Evolutionary conservation across 53 echinoderm and acorn worm genomes (phyloP).

Genomic region (Astropecten irregularis): DNA sequence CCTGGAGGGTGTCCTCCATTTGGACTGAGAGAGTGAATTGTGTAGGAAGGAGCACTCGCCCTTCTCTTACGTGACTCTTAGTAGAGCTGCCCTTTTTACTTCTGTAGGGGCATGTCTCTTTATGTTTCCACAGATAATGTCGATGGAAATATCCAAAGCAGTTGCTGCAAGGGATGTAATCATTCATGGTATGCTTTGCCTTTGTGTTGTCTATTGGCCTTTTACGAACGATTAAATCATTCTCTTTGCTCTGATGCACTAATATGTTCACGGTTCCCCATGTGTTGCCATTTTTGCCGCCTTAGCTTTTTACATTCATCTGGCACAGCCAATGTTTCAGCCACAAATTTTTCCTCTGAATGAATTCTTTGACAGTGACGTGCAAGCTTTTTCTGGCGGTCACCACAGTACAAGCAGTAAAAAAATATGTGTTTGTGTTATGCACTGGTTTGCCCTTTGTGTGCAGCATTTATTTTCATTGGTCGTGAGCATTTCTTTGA

Average conservation of each 20-base stretch:
- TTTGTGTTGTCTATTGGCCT: not conserved
- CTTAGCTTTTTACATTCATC: conserved; percentile 4
- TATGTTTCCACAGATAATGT: conserved; percentile 46
- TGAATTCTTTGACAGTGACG: conserved; percentile 32
- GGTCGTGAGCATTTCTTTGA: not conserved
- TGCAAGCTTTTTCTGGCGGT: conserved; percentile 23
- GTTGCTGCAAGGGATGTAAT: conserved; percentile 24
- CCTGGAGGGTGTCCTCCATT: not conserved
- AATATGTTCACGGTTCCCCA: conserved; percentile 50
- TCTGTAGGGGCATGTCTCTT: conserved; percentile 13
- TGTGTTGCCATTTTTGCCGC: conserved; percentile 36
- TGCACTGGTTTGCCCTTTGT: not conserved
- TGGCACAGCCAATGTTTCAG: conserved; percentile 26
- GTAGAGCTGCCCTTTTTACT: not conserved
- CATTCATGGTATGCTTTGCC: not conserved
- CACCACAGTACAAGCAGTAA: conserved; percentile 39
- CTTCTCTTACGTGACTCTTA: not conserved
- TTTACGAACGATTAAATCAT: conserved; percentile 31
- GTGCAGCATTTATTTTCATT: not conserved
- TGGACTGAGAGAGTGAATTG: not conserved
- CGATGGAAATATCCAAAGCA: conserved; percentile 42
- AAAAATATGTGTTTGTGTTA: conserved; percentile 20
- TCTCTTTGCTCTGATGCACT: not conserved
- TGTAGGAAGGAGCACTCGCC: not conserved
- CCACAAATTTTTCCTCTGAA: conserved; percentile 18